Evolutionary conservation across 2,888 invertebrate genomes (phyloP), one percentile per base, ranked within the genome.

Genomic region (Latheticus oryzae): DNA sequence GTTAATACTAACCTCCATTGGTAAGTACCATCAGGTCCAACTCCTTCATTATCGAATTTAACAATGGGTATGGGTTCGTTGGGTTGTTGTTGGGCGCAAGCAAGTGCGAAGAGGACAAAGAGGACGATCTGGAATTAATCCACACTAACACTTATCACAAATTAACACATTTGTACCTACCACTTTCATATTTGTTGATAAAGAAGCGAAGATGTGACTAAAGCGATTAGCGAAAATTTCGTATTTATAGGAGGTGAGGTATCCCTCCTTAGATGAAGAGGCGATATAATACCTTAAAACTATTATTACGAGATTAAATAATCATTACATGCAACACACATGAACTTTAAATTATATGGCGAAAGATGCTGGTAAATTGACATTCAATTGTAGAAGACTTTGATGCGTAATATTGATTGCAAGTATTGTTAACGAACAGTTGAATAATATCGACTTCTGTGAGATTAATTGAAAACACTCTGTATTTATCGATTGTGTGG

Each of bases 11-110:
- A 76, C 76, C 71, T 73, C 84, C 85, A 87, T 75, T 84, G 84
- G 71, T 86, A 87, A 1, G 84, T 80, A 32, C 86, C 87, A 64
- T 87, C 86, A 7, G 81, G 80, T 67, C 85, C 85, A 0, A 85
- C 85, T 9, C 86, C 86, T 37, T 85, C 85, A 21, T 82, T 82
- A 68, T 86, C 85, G 61, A 80, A 84, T 47, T 81, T 81, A 11
- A 86, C 70, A 50, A 87, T 87, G 4, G 85, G 84, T 38, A 86
- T 85, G 3, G 81, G 83, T 4, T 84, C 80, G 57, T 74, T 76
- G 0, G 43, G 53, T 30, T 61, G 61, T n/a, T n/a, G n/a, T 43
- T 63, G 61, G 26, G 57, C 57, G 4, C 7, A 2, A 5, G 19
- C 19, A 5, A 33, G 21, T 11, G 26, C 55, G 21, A 61, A 1